Evolutionary conservation across 2,888 invertebrate genomes (phyloP), one percentile per base, ranked within the genome.

Genomic region (Drosophila mayaguana): DNA sequence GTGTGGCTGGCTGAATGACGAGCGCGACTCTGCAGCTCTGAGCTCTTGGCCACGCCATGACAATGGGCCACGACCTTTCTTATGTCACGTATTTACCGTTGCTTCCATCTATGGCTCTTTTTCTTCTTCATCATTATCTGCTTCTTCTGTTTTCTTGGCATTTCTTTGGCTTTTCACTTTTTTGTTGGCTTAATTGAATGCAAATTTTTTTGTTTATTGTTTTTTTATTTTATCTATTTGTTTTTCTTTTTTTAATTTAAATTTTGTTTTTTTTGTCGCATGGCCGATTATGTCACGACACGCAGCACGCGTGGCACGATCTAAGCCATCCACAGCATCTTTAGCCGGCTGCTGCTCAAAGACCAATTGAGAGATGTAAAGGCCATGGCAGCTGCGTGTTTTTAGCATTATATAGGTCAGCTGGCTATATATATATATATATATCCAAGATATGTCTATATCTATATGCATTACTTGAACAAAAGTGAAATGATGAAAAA

Each of bases 91-190:
- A 69, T 75, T 60, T 40, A 48, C 38, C 53, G 53, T 40, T 68
- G 48, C 63, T 63, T 53, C 43, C 64, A 20, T 11, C 50, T 32
- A 14, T 11, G n/a, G 25, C n/a, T 38, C 40, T 45, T 34, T 8
- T 14, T 18, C 5, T 51, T 5, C 36, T 34, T 59, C 25, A 6
- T 16, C 36, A 5, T 0, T 5, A 16, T 20, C 20, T 14, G 16
- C 16, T 48, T 5, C 32, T 34, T 59, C 25, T 51, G 25, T 61
- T 32, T 54, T 59, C 48, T 74, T 43, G 46, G 59, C 66, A 77
- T 80, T 78, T 83, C 74, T 67, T 80, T 62, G 71, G 68, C 82
- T 77, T 82, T 82, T 83, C 78, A 78, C 87, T 81, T 78, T 79
- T 48, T 32, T 18, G 45, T 16, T 75, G 68, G 65, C 54, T 62